Conservation (phyloP, 1,140 invertebrate genomes). For the Brevipalpus yothersi region DNA sequence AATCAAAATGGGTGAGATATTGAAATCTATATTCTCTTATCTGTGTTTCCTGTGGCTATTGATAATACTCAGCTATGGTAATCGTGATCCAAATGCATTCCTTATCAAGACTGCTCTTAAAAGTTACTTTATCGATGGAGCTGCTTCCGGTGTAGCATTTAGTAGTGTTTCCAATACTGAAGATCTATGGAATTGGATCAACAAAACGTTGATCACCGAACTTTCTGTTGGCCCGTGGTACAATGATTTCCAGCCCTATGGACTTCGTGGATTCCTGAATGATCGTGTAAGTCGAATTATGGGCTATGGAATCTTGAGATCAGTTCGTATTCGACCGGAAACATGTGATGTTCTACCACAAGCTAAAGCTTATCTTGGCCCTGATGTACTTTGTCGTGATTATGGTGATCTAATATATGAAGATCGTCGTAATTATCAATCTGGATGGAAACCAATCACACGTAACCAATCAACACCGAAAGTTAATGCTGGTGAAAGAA, state of each 20-base stretch:
- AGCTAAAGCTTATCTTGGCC: not conserved
- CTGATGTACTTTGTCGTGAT: constrained; percentile 7
- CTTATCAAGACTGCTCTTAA: constrained; percentile 22
- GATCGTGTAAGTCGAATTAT: constrained; percentile 27
- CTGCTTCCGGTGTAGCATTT: constrained; percentile 4
- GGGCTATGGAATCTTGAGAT: constrained; percentile 27
- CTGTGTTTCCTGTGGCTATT: constrained; percentile 26
- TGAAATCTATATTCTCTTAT: constrained; percentile 26
- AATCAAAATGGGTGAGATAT: constrained; percentile 23
- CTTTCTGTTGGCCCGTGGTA: constrained; percentile 25
- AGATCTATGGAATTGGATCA: constrained; percentile 24
- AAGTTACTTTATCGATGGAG: constrained; percentile 20
- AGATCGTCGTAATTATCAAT: constrained; percentile 14
- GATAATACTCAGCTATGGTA: constrained; percentile 23
- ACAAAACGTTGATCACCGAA: constrained; percentile 20
- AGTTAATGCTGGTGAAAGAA: no score
- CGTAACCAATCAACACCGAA: no score
- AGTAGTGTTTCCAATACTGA: constrained; percentile 5
- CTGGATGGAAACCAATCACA: constrained; percentile 17
- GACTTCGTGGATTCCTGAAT: constrained; percentile 25
- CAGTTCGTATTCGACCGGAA: constrained; percentile 20
- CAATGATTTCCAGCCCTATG: constrained; percentile 24
- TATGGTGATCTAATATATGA: constrained; percentile 14
- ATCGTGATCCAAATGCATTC: constrained; percentile 21
- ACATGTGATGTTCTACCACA: constrained; percentile 10